Base-by-base conservation (phyloP, 1,140 invertebrate genomes). In the Glossosoma conforme region DNA sequence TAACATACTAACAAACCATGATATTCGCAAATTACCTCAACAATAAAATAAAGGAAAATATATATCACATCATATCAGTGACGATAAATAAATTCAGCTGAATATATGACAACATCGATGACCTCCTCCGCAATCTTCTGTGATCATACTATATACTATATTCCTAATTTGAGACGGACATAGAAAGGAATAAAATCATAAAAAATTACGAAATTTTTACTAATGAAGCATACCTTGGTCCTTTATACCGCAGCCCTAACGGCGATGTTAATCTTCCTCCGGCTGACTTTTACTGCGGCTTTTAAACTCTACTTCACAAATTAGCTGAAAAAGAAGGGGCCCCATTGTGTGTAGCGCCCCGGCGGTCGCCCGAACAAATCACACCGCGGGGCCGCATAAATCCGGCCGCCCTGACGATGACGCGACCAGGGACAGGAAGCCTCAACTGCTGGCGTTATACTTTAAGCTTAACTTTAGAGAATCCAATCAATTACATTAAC, bases 251-350 rank as follows among this genome's bases (percentile, higher is more conserved):
- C 42, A 46, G 51, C 35, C 37, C 51, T 58, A 58, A 58, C 56
- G 51, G 51, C 51, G 56, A 58, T 58, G 56, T 58, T 58, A 58
- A 58, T 58, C 56, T 58, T 58, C 51, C 41, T 40, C 20, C 46
- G 46, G 45, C 56, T 58, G 56, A 58, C 56, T 58, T 58, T 58
- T 58, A 58, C 50, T 58, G 56, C 56, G 56, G 56, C 56, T 58
- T 58, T 58, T 58, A 58, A 58, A 58, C 56, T 58, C 56, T 58
- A 58, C 56, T 58, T 58, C 56, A 58, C 56, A 58, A 58, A 58
- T 58, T 58, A 58, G 56, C 56, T 50, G 56, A 58, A 58, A 58
- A 58, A 58, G 56, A 49, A 46, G 55, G 50, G 51, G 50, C 50
- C 48, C 37, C 56, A 46, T 56, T 56, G 54, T 56, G 49, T 42